Percentiles rank a stretch among this genome's conserved stretches.
Conservation (phyloP, 2,888 invertebrate species). For the Physocephala rufipes region DNA sequence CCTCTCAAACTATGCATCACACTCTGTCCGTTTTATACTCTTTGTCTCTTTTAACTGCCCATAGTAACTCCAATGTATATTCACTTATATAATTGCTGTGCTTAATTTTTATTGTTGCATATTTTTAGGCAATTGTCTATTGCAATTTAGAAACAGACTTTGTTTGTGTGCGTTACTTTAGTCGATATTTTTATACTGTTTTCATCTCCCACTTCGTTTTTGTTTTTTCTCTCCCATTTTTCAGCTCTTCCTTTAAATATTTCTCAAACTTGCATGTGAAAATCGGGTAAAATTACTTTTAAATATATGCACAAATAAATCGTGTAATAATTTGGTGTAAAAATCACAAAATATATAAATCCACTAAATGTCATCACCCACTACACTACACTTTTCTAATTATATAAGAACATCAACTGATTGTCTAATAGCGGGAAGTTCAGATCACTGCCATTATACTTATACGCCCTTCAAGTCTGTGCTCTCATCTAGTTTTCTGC, state of each 20-base stretch:
- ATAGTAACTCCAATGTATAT: neutral
- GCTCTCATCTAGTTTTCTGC: neutral
- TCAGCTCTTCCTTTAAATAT: neutral
- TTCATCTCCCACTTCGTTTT: too few relatives aligned
- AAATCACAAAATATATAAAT: constrained; percentile 34
- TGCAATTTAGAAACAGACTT: neutral
- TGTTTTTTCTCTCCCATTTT: neutral
- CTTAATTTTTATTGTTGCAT: constrained; percentile 14
- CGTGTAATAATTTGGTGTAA: too few relatives aligned
- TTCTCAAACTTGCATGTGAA: neutral
- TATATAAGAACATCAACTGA: too few relatives aligned
- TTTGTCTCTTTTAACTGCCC: neutral
- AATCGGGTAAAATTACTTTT: too few relatives aligned
- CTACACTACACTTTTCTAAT: neutral
- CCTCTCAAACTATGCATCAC: neutral
- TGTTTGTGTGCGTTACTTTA: too few relatives aligned
- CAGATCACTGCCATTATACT: neutral
- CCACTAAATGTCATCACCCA: neutral
- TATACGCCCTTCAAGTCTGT: neutral
- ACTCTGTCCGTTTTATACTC: neutral
- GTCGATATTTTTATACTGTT: too few relatives aligned
- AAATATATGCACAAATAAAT: too few relatives aligned
- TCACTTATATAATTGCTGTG: neutral
- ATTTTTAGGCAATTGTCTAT: constrained; percentile 10
- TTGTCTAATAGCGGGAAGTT: too few relatives aligned